Base-by-base conservation (phyloP, 2,888 invertebrate genomes). In the Synergus laeviventris region DNA sequence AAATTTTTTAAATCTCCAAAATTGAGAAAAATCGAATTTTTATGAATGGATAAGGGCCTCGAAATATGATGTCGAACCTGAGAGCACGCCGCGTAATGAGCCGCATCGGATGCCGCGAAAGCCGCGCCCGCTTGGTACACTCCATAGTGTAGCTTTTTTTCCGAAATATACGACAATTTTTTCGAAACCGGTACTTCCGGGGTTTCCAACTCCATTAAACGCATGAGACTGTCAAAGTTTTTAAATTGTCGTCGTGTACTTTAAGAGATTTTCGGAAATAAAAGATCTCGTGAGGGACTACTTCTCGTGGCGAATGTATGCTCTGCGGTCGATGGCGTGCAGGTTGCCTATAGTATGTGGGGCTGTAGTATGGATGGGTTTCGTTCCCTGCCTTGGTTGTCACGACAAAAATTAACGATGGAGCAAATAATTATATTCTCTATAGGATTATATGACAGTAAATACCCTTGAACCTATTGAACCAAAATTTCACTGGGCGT, bases 171-270 rank as follows among this genome's bases (percentile, higher is more conserved):
- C 82, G 76, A 75, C 60, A 61, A 66, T 76, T 62, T 24, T 16
- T 39, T 31, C 5, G 7, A 21, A 60, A 73, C 79, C 84, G 77
- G 21, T 1, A 24, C 8, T 4, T 21, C 2, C 4, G 36, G 39
- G 3, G 70, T 74, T 31, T 73, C 39, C 14, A 11, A 8, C 4
- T 3, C 38, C 18, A 31, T 70, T 56, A 60, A 79, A 78, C 59
- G 66, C 54, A 49, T 39, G 31, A 31, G 38, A 31, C 18, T n/a
- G 12, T 18, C 2, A 18, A 56, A 42, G 11, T 84, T 78, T 76
- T 56, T 31, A 1, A 64, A 83, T 79, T 89, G 89, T 89, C 89
- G 78, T 85, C n/a, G 49, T 81, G 88, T 89, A 90, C 89, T 90
- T 89, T 82, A 78, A 81, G 85, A 86, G 87, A 86, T 86, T 81